phyloP scores from a whole-genome alignment of 2,888 invertebrate genomes.

The Drosophila putrida region DNA sequence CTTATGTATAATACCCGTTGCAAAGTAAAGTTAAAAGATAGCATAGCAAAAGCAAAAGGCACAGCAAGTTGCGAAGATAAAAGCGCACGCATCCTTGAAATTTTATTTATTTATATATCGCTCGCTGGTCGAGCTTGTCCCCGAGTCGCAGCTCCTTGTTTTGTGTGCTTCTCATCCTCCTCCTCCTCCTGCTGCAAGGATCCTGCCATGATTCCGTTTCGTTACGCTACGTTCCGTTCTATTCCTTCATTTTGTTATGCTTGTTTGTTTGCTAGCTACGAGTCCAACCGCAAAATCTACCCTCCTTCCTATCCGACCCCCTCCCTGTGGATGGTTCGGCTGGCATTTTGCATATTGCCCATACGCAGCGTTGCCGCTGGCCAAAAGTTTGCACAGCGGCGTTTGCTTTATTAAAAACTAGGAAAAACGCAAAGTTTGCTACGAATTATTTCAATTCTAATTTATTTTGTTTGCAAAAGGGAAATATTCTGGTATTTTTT shows the following conservation, averaged over 20 bases:
- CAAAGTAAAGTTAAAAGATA: constrained; percentile 5
- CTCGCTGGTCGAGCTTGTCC: constrained; percentile 13
- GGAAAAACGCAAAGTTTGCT: constrained; percentile 67
- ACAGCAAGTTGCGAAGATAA: constrained; percentile 71
- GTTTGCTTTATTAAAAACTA: constrained; percentile 80
- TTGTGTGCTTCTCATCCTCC: too few relatives aligned
- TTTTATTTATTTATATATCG: constrained; percentile 71
- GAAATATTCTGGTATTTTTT: constrained; percentile 70
- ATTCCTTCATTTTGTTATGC: constrained; percentile 58
- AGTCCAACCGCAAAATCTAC: constrained; percentile 77
- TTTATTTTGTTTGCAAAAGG: constrained; percentile 77
- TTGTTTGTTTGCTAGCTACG: constrained; percentile 73
- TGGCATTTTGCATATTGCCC: constrained; percentile 80
- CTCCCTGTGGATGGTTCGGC: constrained; percentile 18
- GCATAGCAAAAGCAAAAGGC: constrained; percentile 51
- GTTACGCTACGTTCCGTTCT: constrained; percentile 39
- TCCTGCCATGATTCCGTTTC: constrained; percentile 24
- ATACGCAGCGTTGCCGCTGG: constrained; percentile 76
- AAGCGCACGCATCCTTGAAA: constrained; percentile 81
- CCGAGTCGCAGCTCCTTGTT: constrained; percentile 1
- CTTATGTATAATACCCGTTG: constrained; percentile 3
- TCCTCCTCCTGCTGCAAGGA: background rate
- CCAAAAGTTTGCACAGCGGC: constrained; percentile 71
- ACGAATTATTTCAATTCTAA: constrained; percentile 80
- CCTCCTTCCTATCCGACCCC: background rate